Conservation (phyloP, 2,888 invertebrate genomes). For the Alcis repandata region DNA sequence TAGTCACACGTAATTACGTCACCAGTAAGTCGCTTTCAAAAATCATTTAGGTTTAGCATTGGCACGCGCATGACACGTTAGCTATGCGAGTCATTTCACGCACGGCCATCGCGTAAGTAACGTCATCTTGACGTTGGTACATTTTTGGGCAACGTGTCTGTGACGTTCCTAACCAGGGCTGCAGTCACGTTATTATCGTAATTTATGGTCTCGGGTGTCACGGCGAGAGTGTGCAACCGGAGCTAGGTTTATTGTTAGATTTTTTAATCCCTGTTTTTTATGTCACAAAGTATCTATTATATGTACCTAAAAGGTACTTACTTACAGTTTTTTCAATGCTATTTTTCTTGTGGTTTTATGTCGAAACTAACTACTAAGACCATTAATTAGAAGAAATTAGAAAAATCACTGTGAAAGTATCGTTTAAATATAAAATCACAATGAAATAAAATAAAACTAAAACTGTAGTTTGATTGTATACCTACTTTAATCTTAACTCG, state of each 20-base stretch:
- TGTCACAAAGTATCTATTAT: neutral
- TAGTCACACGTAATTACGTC: no score
- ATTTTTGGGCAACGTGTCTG: no score
- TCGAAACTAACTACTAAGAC: constrained; percentile 16
- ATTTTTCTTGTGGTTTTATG: constrained; percentile 32
- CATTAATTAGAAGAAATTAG: constrained; percentile 14
- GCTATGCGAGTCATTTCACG: no score
- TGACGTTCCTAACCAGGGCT: no score
- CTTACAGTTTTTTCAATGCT: neutral
- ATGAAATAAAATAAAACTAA: constrained; percentile 53
- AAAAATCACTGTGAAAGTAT: constrained; percentile 10
- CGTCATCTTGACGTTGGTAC: no score
- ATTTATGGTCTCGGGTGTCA: neutral
- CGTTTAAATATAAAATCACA: constrained; percentile 71
- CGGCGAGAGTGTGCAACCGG: neutral
- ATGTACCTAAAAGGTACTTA: constrained; percentile 11
- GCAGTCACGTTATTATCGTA: no score
- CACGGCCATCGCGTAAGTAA: no score
- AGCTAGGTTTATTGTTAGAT: constrained; percentile 6
- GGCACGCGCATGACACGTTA: no score
- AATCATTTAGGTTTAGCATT: no score
- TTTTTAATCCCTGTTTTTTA: constrained; percentile 39
- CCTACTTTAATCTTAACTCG: constrained; percentile 3
- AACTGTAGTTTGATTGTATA: constrained; percentile 14
- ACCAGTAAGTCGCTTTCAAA: no score